A percentile compares a stretch with the other conserved stretches of the same genome.
Evolutionary conservation across 2,797 vertebrate species (phyloP).

Genomic region (Myotis pilosus): DNA sequence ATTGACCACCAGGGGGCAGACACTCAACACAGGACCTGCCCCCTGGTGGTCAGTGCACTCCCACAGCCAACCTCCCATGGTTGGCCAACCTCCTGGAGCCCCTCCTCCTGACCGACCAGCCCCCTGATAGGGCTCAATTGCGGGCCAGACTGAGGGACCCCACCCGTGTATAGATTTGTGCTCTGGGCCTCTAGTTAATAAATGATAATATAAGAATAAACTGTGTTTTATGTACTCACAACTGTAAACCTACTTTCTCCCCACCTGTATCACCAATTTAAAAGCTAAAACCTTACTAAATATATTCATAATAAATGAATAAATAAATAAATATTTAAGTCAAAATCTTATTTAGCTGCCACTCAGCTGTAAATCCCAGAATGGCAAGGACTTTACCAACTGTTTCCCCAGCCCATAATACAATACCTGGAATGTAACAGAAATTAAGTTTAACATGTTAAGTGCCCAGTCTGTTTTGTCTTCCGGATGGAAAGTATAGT

Average conservation of each 20-base stretch:
- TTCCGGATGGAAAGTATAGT: too few species aligned
- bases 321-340: neutral
- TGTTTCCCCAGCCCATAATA: neutral
- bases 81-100: too few species aligned
- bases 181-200: neutral
- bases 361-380: neutral
- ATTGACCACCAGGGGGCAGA: too few species aligned
- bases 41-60: too few species aligned
- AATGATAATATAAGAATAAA: neutral
- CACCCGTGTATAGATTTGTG: too few species aligned
- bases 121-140: too few species aligned
- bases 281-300: neutral
- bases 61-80: too few species aligned
- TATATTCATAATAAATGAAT: neutral
- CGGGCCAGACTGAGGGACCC: too few species aligned
- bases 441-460: neutral
- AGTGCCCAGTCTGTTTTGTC: too few species aligned
- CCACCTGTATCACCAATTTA: neutral
- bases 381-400: neutral
- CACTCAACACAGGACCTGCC: too few species aligned
- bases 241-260: neutral
- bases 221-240: neutral
- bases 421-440: accelerated
- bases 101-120: too few species aligned
- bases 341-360: neutral